Evolutionary conservation across 2,888 invertebrate genomes (phyloP), one percentile per base, ranked within the genome.

Genomic region (Sicus ferrugineus): DNA sequence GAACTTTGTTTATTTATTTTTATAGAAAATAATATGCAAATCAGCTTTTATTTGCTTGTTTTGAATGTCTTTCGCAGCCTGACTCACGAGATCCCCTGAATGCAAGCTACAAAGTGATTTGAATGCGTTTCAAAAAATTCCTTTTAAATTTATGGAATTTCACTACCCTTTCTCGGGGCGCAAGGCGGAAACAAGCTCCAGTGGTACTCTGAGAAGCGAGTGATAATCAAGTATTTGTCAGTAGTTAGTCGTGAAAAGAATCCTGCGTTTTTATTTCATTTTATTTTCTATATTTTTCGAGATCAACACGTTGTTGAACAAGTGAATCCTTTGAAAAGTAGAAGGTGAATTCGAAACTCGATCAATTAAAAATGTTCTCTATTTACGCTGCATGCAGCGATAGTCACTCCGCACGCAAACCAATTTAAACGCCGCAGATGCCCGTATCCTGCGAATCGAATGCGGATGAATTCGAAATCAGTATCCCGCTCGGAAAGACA

Each of bases 1-100:
- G 16, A 42, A 42, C n/a, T 42, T 42, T n/a, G n/a, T 3, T 6
- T 42, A 11, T 42, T 42, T 9, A 16, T 42, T 77, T 68, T 74
- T 76, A 80, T 75, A 78, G 78, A 76, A 78, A 76, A 78, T 77
- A 70, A 77, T 74, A 80, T 79, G 79, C 80, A 71, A 80, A 79
- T 78, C 74, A 79, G 75, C 76, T 79, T 75, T 72, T 5, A 70
- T 71, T 30, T 72, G 68, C 61, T 59, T 74, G 70, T 75, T 76
- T 67, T 67, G 67, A 68, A 52, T 67, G 16, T 9, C 5, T 16
- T 42, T 11, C 11, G 42, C 3, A 42, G 11, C n/a, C n/a, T n/a
- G n/a, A n/a, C n/a, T n/a, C n/a, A n/a, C 42, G 42, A 42, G n/a
- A 16, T 14, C n/a, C 38, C 42, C n/a, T 42, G 42, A n/a, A 42